These are phyloP conservation scores for Sebastes hubbsi DNA, from an alignment of 2,797 vertebrate genomes.

Conservation along the genomic window DNA sequence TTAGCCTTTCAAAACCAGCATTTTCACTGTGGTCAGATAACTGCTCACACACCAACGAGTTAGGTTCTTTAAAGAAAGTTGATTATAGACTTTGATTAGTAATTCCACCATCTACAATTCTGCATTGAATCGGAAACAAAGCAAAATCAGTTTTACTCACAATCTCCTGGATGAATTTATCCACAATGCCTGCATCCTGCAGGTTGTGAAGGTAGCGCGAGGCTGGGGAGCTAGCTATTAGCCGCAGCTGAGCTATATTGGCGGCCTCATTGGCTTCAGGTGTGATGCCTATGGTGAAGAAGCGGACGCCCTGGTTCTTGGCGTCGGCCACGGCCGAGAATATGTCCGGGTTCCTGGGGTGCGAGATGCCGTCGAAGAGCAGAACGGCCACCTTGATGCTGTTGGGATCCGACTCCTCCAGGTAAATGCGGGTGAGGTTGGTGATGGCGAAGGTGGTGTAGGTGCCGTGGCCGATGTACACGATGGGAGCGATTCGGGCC, in stretches of 20 bases:
- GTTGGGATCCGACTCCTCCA: slow-evolving; percentile 81
- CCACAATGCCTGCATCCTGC: slow-evolving; percentile 84
- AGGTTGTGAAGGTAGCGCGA: slow-evolving; percentile 89
- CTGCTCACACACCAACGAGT: no score
- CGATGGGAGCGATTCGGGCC: slow-evolving; percentile 80
- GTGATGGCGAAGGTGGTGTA: slow-evolving; percentile 93
- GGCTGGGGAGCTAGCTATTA: slow-evolving; percentile 86
- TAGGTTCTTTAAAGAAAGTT: not conserved
- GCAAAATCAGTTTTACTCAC: slow-evolving; percentile 75
- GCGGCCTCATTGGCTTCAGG: slow-evolving; percentile 83
- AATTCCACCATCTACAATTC: not conserved
- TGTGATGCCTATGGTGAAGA: slow-evolving; percentile 91
- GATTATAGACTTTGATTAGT: not conserved
- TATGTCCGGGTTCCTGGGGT: slow-evolving; percentile 91
- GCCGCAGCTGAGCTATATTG: slow-evolving; percentile 85
- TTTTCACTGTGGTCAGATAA: no score
- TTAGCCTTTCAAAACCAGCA: no score
- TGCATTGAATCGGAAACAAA: not conserved
- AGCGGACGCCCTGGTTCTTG: slow-evolving; percentile 89
- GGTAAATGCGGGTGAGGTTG: slow-evolving; percentile 90
- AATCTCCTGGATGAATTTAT: slow-evolving; percentile 87
- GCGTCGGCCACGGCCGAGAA: slow-evolving; percentile 88
- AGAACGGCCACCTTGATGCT: slow-evolving; percentile 88
- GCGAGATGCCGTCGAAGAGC: slow-evolving; percentile 88
- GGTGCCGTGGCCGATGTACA: slow-evolving; percentile 90